Percentiles rank a stretch among this genome's conserved stretches.
Evolutionary conservation across 2,888 invertebrate species (phyloP).

Genomic region (Rugalucina vietnamica): DNA sequence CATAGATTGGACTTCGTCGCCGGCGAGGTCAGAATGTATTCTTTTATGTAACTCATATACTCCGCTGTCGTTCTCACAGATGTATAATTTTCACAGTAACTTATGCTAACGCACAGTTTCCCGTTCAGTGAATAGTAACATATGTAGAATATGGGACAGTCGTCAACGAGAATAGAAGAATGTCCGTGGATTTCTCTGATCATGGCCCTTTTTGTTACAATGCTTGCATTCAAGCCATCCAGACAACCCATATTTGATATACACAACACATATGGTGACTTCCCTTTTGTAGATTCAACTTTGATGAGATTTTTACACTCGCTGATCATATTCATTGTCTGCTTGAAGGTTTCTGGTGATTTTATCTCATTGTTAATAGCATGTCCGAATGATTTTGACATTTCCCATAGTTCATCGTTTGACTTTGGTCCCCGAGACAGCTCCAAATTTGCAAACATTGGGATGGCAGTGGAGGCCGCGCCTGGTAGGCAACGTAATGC

Average conservation of each 20-base stretch:
- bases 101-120: slow-evolving; percentile 51
- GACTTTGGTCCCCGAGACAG: slow-evolving; percentile 2
- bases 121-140: slow-evolving; percentile 47
- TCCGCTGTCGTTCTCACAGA: slow-evolving; percentile 48
- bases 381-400: slow-evolving; percentile 28
- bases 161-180: slow-evolving; percentile 58
- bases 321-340: slow-evolving; percentile 22
- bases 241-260: slow-evolving; percentile 61
- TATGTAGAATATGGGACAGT: slow-evolving; percentile 65
- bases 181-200: slow-evolving; percentile 53
- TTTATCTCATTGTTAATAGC: slow-evolving; percentile 18
- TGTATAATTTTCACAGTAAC: slow-evolving; percentile 61
- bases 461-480: slow-evolving; percentile 39
- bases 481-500: slow-evolving; percentile 50
- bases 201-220: slow-evolving; percentile 40
- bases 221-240: slow-evolving; percentile 49
- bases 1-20: too few species aligned
- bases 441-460: slow-evolving; percentile 25
- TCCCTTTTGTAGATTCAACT: slow-evolving; percentile 27
- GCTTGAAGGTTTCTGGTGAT: slow-evolving; percentile 29
- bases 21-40: slow-evolving; percentile 47
- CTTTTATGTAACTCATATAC: slow-evolving; percentile 38
- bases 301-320: not conserved
- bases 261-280: slow-evolving; percentile 62
- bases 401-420: slow-evolving; percentile 39